Conservation (phyloP, 2,113 vertebrate genomes). For the Madoqua kirkii region DNA sequence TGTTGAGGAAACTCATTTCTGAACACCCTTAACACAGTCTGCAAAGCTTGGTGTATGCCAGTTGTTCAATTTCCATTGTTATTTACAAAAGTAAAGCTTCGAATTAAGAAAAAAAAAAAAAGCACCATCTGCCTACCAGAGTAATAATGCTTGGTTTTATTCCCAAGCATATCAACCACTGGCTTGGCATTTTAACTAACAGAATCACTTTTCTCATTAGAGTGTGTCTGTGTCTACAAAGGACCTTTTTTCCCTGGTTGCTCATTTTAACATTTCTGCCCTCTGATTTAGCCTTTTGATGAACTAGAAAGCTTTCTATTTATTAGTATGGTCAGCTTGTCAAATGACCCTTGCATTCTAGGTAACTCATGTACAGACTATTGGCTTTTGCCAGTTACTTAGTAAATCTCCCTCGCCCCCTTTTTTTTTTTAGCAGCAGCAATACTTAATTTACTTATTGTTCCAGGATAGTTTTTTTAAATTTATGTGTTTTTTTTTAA, state of each 20-base stretch:
- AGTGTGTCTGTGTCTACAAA: constrained; percentile 52
- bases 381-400: background rate
- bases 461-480: too few species aligned
- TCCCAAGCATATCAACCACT: constrained; percentile 68
- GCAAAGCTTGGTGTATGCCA: constrained; percentile 52
- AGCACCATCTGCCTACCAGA: constrained; percentile 61
- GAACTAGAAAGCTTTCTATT: background rate
- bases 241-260: background rate
- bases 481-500: background rate
- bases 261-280: constrained; percentile 33
- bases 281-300: background rate
- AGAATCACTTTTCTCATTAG: constrained; percentile 61
- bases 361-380: background rate
- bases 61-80: constrained; percentile 72
- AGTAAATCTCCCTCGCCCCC: background rate
- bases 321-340: background rate
- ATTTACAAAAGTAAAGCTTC: constrained; percentile 70
- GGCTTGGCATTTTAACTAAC: constrained; percentile 69
- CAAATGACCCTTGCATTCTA: background rate
- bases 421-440: too few species aligned
- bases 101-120: constrained; percentile 62
- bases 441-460: too few species aligned
- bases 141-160: constrained; percentile 64
- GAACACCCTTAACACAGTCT: constrained; percentile 23
- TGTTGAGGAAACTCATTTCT: constrained; percentile 36